phyloP scores from a whole-genome alignment of 1,140 invertebrate species.

The Portunus trituberculatus region DNA sequence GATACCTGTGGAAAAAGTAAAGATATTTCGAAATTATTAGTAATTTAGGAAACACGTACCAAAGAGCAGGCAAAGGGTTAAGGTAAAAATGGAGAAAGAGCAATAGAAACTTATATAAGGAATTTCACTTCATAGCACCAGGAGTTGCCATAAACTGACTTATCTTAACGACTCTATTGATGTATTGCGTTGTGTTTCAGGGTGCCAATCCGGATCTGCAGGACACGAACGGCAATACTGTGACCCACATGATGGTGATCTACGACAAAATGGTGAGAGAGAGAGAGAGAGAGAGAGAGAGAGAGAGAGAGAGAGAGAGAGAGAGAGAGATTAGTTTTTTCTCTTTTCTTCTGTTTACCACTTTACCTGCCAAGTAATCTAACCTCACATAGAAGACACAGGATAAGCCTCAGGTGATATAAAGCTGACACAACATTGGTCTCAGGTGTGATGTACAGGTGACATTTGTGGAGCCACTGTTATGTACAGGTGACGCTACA shows the following conservation, averaged over 20 bases:
- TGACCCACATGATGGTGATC: slow-evolving; percentile 97
- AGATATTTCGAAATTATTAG: too few relatives aligned
- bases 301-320: slow-evolving; percentile 43
- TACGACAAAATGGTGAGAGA: slow-evolving; percentile 92
- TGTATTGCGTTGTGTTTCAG: slow-evolving; percentile 65
- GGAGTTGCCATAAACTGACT: background rate
- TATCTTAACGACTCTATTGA: background rate
- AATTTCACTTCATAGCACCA: background rate
- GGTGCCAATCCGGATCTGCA: slow-evolving; percentile 97
- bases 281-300: slow-evolving; percentile 40
- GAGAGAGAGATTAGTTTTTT: slow-evolving; percentile 18
- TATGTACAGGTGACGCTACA: too few relatives aligned
- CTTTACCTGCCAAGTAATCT: too few relatives aligned
- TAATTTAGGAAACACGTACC: too few relatives aligned
- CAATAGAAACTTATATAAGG: background rate
- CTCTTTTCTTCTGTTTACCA: background rate
- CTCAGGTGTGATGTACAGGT: too few relatives aligned
- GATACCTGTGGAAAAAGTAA: too few relatives aligned
- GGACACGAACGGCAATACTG: slow-evolving; percentile 98
- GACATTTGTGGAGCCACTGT: too few relatives aligned
- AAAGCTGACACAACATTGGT: too few relatives aligned
- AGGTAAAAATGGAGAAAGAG: background rate
- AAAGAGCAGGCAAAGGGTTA: too few relatives aligned
- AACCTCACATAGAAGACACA: too few relatives aligned
- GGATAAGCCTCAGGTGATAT: too few relatives aligned